Conservation (phyloP, 2,888 invertebrate genomes). For the Nomada ruficornis region DNA sequence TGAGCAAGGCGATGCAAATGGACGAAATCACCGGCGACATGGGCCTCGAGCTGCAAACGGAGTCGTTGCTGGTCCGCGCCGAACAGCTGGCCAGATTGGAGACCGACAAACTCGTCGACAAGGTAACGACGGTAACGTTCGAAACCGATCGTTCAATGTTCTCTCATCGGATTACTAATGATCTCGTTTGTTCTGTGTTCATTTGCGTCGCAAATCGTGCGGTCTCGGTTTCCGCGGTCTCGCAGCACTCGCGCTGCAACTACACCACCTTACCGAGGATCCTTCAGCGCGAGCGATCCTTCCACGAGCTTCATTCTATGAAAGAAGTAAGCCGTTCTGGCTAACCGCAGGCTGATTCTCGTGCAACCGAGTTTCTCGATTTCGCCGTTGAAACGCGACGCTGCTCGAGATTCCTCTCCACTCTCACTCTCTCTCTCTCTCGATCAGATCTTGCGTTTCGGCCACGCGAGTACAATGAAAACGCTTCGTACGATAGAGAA, state of each 20-base stretch:
- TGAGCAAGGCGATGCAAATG: constrained; percentile 93
- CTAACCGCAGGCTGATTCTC: neutral
- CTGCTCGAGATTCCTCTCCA: neutral
- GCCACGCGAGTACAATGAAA: no score
- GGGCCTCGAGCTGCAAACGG: constrained; percentile 92
- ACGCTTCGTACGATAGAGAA: no score
- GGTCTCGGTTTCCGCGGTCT: constrained; percentile 38
- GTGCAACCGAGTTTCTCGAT: constrained; percentile 4
- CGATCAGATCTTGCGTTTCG: no score
- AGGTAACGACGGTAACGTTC: constrained; percentile 85
- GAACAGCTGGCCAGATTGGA: constrained; percentile 93
- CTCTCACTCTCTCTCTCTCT: neutral
- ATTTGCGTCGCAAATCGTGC: constrained; percentile 52
- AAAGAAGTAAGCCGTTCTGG: constrained; percentile 89
- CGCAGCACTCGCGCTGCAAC: constrained; percentile 89
- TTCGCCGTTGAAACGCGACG: constrained; percentile 28
- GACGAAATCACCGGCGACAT: constrained; percentile 93
- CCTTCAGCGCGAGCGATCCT: constrained; percentile 90
- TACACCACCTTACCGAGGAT: constrained; percentile 90
- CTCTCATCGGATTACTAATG: constrained; percentile 40
- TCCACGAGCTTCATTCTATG: constrained; percentile 90
- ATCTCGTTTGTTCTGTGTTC: constrained; percentile 58
- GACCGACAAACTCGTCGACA: constrained; percentile 93
- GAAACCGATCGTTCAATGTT: constrained; percentile 64
- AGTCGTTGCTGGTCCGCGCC: constrained; percentile 93